phyloP scores from a whole-genome alignment of 2,797 vertebrate species.

The Clarias platycephalus region DNA sequence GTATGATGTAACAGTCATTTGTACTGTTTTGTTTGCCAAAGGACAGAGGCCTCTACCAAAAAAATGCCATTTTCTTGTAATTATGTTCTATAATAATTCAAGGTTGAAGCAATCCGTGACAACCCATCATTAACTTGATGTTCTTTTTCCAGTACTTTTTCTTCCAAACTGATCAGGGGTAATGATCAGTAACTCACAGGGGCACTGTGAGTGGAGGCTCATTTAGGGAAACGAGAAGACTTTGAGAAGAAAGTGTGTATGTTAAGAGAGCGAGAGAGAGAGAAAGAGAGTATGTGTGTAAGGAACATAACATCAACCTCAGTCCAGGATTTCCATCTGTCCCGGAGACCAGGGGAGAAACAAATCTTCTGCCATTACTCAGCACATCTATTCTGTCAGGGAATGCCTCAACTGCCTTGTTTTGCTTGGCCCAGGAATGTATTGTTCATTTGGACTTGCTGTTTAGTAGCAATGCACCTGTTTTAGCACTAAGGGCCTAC shows the following conservation, averaged over 20 bases:
- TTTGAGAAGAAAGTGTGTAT: background rate
- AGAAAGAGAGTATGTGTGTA: background rate
- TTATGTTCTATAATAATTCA: slow-evolving; percentile 14
- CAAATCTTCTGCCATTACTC: slow-evolving; percentile 35
- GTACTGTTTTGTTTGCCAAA: slow-evolving; percentile 16
- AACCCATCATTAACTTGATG: slow-evolving; percentile 25
- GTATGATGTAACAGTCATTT: slow-evolving; percentile 23
- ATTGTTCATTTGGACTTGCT: background rate
- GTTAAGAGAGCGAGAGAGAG: background rate
- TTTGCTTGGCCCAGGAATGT: slow-evolving; percentile 4
- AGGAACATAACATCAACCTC: slow-evolving; percentile 20
- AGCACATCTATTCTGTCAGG: slow-evolving; percentile 9
- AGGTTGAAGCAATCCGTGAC: slow-evolving; percentile 25
- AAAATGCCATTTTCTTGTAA: slow-evolving; percentile 32
- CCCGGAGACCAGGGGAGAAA: background rate
- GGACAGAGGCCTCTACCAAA: background rate
- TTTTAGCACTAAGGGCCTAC: slow-evolving; percentile 15
- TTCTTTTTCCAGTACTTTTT: background rate
- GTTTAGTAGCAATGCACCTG: slow-evolving; percentile 44
- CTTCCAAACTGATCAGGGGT: background rate
- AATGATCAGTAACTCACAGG: background rate
- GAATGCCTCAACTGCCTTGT: background rate
- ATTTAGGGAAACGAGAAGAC: background rate
- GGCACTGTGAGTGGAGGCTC: background rate
- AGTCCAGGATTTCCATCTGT: slow-evolving; percentile 29